Percentiles rank a stretch among this genome's conserved stretches.
Evolutionary conservation across 2,888 invertebrate genomes (phyloP).

Genomic region (Agrochola circellaris): DNA sequence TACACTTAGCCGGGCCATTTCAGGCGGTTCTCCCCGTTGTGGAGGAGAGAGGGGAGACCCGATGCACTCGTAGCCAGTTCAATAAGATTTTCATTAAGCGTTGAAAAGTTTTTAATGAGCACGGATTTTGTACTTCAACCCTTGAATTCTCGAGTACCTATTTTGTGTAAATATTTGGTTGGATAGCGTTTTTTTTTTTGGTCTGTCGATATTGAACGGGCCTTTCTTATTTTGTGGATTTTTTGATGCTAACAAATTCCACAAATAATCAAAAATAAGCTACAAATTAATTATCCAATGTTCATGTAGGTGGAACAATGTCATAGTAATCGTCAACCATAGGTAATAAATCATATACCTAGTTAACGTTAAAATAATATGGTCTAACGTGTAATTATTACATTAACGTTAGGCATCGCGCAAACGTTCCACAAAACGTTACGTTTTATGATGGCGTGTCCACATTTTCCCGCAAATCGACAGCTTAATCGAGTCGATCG

Average conservation of each 20-base stretch:
- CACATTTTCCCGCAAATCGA: conserved; percentile 48
- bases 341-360: conserved; percentile 11
- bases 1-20: conserved; percentile 90
- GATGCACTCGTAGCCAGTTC: conserved; percentile 84
- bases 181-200: conserved; percentile 41
- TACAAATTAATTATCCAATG: conserved; percentile 2
- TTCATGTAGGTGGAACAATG: neutral
- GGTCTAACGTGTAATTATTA: conserved; percentile 37
- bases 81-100: conserved; percentile 90
- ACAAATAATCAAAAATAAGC: neutral
- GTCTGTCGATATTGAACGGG: conserved; percentile 7
- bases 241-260: neutral
- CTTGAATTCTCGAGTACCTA: conserved; percentile 70
- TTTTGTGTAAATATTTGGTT: conserved; percentile 64
- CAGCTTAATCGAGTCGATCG: conserved; percentile 51
- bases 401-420: conserved; percentile 28
- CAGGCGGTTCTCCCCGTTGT: conserved; percentile 73
- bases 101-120: conserved; percentile 89
- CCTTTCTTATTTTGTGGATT: neutral
- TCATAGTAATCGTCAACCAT: neutral
- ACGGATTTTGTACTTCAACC: conserved; percentile 80
- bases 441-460: conserved; percentile 50
- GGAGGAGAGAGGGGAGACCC: conserved; percentile 53
- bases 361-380: conserved; percentile 18
- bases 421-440: conserved; percentile 46